Conservation (phyloP, 35 echinoderm and acorn worm genomes). For the Apostichopus parvimensis region DNA sequence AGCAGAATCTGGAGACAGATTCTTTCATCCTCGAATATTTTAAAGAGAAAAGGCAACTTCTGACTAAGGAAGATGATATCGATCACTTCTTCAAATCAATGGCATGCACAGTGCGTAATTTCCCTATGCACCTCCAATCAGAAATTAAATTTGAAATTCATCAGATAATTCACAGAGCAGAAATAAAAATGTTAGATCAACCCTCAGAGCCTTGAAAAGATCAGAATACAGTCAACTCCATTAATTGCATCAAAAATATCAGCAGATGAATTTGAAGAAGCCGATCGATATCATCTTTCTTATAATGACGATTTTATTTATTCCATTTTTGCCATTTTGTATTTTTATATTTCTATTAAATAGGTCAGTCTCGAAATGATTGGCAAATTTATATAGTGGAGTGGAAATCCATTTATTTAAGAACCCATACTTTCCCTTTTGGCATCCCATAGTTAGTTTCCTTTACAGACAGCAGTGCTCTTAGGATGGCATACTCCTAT, state of each 20-base stretch:
- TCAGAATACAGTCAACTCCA: neutral
- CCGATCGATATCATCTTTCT: neutral
- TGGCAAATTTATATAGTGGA: too few species aligned
- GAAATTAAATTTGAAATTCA: neutral
- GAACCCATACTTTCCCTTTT: too few species aligned
- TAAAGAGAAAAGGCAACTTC: too few species aligned
- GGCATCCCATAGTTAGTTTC: too few species aligned
- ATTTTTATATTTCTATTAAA: too few species aligned
- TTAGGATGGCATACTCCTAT: too few species aligned
- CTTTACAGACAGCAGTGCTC: too few species aligned
- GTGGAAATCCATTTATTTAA: too few species aligned
- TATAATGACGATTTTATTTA: neutral
- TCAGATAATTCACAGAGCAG: neutral
- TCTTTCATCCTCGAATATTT: neutral
- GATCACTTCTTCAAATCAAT: too few species aligned
- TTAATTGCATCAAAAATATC: neutral
- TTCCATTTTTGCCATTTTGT: too few species aligned
- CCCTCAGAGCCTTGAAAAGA: neutral
- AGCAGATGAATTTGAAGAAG: neutral
- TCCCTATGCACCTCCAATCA: neutral
- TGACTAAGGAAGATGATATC: too few species aligned
- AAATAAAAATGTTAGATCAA: neutral
- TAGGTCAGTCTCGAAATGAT: too few species aligned
- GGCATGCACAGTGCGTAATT: neutral
- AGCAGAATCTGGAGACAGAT: neutral